Conservation (phyloP, 2,797 vertebrate species). For the Lerista edwardsae region DNA sequence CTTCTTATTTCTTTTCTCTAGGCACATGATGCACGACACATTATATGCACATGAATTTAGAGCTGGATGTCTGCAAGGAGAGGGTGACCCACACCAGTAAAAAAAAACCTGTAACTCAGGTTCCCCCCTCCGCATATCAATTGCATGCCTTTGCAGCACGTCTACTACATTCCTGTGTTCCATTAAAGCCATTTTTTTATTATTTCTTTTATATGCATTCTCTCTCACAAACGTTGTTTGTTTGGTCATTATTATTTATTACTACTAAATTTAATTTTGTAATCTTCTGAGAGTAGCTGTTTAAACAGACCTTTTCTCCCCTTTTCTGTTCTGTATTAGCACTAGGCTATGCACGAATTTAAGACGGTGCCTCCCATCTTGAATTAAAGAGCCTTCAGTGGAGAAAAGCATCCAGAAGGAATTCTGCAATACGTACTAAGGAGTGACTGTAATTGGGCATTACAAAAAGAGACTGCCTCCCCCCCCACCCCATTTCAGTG, state of each 20-base stretch:
- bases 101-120: too few species aligned
- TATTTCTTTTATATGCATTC: not conserved
- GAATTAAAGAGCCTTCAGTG: not conserved
- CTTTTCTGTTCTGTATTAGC: not conserved
- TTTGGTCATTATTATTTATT: constrained; percentile 3
- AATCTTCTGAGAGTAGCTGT: not conserved
- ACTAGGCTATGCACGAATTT: not conserved
- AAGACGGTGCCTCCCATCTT: not conserved
- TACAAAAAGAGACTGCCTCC: not conserved
- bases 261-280: not conserved
- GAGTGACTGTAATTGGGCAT: not conserved
- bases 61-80: too few species aligned
- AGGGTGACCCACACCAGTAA: too few species aligned
- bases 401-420: not conserved
- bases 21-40: too few species aligned
- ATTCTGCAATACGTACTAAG: not conserved
- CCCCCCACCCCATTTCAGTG: not conserved
- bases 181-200: not conserved
- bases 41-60: too few species aligned
- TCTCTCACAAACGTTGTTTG: not conserved
- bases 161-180: not conserved
- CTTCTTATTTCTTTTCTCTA: too few species aligned
- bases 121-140: not conserved
- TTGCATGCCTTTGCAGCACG: not conserved
- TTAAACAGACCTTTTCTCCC: not conserved